These are phyloP conservation scores for Nasonovia ribisnigri DNA, from an alignment of 2,888 invertebrate species.

Conservation along the genomic window DNA sequence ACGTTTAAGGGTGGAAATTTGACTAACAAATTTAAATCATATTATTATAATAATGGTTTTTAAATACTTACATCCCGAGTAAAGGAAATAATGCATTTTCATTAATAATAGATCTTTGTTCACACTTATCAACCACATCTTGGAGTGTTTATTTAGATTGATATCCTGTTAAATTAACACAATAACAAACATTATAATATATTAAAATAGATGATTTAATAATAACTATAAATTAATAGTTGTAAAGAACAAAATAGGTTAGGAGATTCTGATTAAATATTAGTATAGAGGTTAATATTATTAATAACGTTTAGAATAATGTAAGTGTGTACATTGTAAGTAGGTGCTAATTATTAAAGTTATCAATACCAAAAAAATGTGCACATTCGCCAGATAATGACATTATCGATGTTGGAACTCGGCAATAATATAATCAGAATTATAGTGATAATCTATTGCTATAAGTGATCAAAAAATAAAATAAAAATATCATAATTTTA, in stretches of 20 bases:
- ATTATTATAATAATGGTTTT: neutral
- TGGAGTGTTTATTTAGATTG: neutral
- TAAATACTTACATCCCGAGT: conserved; percentile 66
- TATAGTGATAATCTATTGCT: neutral
- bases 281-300: neutral
- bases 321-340: neutral
- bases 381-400: neutral
- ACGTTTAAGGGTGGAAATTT: neutral
- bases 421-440: neutral
- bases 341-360: neutral
- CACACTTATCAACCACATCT: conserved; percentile 6
- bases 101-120: conserved; percentile 64
- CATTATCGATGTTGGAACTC: neutral
- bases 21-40: neutral
- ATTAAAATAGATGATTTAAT: neutral
- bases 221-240: neutral
- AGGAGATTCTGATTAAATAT: neutral
- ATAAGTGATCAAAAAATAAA: neutral
- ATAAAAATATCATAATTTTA: neutral
- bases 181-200: neutral
- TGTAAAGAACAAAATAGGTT: neutral
- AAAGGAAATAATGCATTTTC: conserved; percentile 66
- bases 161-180: neutral
- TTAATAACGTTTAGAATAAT: neutral
- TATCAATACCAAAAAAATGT: neutral